Evolutionary conservation across 2,113 vertebrate species (phyloP), one percentile per base, ranked within the genome.

Genomic region (Condylura cristata): DNA sequence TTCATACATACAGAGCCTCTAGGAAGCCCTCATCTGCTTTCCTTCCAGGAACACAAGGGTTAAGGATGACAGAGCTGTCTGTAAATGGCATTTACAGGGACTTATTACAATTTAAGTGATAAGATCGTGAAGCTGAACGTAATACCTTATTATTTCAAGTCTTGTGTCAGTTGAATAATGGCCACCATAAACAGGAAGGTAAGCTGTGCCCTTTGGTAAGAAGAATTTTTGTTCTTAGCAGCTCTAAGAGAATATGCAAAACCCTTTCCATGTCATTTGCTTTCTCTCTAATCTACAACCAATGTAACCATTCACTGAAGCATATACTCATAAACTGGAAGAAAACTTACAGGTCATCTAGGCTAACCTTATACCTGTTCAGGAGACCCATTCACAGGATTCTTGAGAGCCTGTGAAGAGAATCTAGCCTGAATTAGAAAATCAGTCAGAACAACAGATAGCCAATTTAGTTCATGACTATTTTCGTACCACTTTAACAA

Each of bases 401-500:
- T 48, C 58, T 85, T 85, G 70, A 68, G 8, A 82, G 68, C n/a
- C 65, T 86, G 14, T 87, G 30, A 95, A 81, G 32, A 68, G 46
- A 83, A 28, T 74, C 9, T 51, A 56, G 58, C 70, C 76, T 83
- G 51, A 93, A 66, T 22, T 51, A 68, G 22, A 90, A 56, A 85
- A 63, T 81, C 24, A 89, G 56, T 28, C 28, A 12, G 10, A 90
- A 90, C 4, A 7, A 95, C 8, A 93, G 65, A n/a, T 22, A 78
- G 53, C 2, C 30, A 63, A 94, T 8, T 89, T 80, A 20, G 39
- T 60, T 76, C 2, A 7, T 65, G 76, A 83, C 14, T 91, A 65
- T 95, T 93, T 93, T 71, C 60, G 90, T 9, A 86, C 7, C 32
- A 18, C 60, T 70, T 86, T 79, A 86, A 86, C 58, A 80, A 93